Conservation (phyloP, 2,113 vertebrate genomes). For the Glareola pratincola region DNA sequence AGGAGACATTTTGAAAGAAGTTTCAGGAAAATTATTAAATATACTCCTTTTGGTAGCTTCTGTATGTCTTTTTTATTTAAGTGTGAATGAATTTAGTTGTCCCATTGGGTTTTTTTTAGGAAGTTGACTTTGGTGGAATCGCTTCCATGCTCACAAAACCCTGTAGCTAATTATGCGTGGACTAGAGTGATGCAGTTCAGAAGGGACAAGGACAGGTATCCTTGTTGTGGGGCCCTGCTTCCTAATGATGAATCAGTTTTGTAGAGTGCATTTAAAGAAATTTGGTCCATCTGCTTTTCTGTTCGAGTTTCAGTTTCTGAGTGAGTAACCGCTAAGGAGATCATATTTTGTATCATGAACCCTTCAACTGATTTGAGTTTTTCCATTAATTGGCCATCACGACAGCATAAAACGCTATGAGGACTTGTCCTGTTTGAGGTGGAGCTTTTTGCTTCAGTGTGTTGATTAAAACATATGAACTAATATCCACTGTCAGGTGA, state of each 20-base stretch:
- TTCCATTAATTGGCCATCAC: background rate
- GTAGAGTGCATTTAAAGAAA: background rate
- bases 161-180: background rate
- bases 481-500: background rate
- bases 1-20: background rate
- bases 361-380: background rate
- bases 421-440: background rate
- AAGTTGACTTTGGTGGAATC: background rate
- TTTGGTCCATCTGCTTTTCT: background rate
- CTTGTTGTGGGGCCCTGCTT: background rate
- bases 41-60: background rate
- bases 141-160: background rate
- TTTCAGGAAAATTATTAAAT: background rate
- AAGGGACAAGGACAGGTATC: background rate
- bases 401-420: background rate
- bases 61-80: background rate
- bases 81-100: background rate
- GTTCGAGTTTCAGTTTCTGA: background rate
- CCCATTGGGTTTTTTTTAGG: background rate
- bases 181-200: background rate
- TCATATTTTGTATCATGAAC: background rate
- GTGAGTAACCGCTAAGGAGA: background rate
- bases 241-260: background rate
- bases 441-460: background rate
- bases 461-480: background rate